Conservation (phyloP, 2,113 vertebrate genomes). For the Macquaria ambigua region DNA sequence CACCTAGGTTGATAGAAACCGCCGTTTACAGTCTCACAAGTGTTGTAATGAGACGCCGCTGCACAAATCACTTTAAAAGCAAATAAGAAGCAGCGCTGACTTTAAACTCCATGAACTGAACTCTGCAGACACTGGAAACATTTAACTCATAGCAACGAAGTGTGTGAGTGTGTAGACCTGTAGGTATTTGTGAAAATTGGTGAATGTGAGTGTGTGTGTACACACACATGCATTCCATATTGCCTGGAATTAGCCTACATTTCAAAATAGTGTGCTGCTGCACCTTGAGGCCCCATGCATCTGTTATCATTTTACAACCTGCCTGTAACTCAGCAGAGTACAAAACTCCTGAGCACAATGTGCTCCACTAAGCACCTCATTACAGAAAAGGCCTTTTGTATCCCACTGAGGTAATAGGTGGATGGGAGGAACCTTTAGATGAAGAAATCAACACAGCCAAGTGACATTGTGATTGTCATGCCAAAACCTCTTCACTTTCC, state of each 20-base stretch:
- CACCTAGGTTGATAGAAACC: not conserved
- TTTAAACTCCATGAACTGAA: not conserved
- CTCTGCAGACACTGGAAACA: constrained; percentile 23
- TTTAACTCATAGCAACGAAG: not conserved
- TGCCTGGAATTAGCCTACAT: constrained; percentile 43
- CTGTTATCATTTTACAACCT: constrained; percentile 78
- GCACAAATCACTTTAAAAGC: constrained; percentile 4
- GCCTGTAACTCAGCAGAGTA: constrained; percentile 62
- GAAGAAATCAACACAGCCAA: constrained; percentile 40
- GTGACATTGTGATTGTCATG: constrained; percentile 24
- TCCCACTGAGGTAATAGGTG: constrained; percentile 61
- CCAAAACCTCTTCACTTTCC: constrained; percentile 14
- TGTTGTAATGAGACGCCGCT: not conserved
- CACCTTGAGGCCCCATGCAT: constrained; percentile 67
- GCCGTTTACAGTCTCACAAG: not conserved
- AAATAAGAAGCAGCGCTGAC: not conserved
- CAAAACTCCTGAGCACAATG: constrained; percentile 64
- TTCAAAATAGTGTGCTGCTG: constrained; percentile 48
- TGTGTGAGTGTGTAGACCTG: not conserved
- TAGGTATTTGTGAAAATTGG: not conserved
- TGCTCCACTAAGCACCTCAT: constrained; percentile 71
- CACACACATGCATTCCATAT: constrained; percentile 41
- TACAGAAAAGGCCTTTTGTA: constrained; percentile 58
- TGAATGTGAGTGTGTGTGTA: not conserved
- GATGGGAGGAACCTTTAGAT: constrained; percentile 46